Percentiles rank a stretch among this genome's conserved stretches.
Conservation (phyloP, 1,140 invertebrate species). For the Aphaenogaster floridana region DNA sequence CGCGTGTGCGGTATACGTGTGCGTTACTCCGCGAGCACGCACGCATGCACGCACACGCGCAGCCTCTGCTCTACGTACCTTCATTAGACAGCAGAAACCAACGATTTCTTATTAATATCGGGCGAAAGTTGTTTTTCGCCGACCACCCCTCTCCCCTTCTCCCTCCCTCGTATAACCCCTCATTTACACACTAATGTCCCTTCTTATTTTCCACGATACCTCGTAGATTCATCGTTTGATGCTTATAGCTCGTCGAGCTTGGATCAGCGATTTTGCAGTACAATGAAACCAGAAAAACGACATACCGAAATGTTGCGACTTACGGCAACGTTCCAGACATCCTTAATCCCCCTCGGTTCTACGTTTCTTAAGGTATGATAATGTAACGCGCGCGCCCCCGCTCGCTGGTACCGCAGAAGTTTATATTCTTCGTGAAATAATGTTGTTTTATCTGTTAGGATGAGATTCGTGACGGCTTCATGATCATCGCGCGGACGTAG, state of each 20-base stretch:
- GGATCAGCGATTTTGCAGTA: constrained; percentile 63
- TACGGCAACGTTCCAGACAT: constrained; percentile 22
- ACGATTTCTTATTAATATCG: constrained; percentile 82
- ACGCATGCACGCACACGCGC: constrained; percentile 48
- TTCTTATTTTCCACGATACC: constrained; percentile 61
- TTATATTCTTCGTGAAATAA: constrained; percentile 6
- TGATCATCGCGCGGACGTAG: constrained; percentile 17
- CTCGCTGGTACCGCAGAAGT: not conserved
- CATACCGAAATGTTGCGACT: constrained; percentile 9
- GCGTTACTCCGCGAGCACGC: constrained; percentile 26
- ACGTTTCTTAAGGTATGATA: constrained; percentile 9
- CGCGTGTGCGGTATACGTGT: not conserved
- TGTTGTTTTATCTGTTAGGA: not conserved
- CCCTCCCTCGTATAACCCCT: constrained; percentile 62
- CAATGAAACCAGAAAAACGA: constrained; percentile 42
- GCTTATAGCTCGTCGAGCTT: constrained; percentile 44
- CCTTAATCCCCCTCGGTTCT: constrained; percentile 24
- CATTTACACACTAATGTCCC: constrained; percentile 81
- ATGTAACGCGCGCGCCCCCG: not conserved
- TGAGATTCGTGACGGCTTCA: constrained; percentile 39
- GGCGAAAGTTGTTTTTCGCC: constrained; percentile 73
- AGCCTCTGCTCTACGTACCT: constrained; percentile 63
- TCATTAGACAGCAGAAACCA: constrained; percentile 72
- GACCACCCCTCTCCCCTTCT: constrained; percentile 5
- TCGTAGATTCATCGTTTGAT: constrained; percentile 80